Conservation (phyloP, 37 sponge, comb jelly and placozoan species). For the Ephydatia muelleri region DNA sequence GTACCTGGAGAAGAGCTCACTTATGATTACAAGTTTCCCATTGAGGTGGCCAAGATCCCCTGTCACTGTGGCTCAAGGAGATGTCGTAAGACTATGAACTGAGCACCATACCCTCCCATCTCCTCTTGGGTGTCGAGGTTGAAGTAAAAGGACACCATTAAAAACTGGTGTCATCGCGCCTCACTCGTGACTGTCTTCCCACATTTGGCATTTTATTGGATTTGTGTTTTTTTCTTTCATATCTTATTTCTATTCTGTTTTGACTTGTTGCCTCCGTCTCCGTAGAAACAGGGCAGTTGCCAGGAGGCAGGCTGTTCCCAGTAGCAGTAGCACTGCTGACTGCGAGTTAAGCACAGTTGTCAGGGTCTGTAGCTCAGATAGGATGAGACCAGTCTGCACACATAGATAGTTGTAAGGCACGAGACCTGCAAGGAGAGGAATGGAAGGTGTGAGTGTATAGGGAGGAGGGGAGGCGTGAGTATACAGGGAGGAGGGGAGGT, state of each 20-base stretch:
- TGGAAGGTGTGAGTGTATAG: no score
- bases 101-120: no score
- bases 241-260: not conserved
- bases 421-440: slow-evolving; percentile 59
- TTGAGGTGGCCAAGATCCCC: slow-evolving; percentile 95
- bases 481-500: no score
- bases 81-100: slow-evolving; percentile 64
- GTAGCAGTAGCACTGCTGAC: not conserved
- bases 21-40: slow-evolving; percentile 98
- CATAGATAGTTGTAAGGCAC: slow-evolving; percentile 83
- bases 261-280: not conserved
- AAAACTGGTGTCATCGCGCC: no score
- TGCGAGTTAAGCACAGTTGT: not conserved
- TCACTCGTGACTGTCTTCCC: no score
- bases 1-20: slow-evolving; percentile 94
- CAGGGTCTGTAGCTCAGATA: slow-evolving; percentile 11
- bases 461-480: no score
- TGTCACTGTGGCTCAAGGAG: slow-evolving; percentile 83
- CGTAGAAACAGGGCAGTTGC: not conserved
- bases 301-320: not conserved
- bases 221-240: not conserved
- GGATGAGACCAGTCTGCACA: slow-evolving; percentile 76
- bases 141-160: no score
- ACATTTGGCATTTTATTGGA: no score
- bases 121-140: no score